Evolutionary conservation across 2,888 invertebrate genomes (phyloP).

Genomic region (Psococerastis gibbosa): DNA sequence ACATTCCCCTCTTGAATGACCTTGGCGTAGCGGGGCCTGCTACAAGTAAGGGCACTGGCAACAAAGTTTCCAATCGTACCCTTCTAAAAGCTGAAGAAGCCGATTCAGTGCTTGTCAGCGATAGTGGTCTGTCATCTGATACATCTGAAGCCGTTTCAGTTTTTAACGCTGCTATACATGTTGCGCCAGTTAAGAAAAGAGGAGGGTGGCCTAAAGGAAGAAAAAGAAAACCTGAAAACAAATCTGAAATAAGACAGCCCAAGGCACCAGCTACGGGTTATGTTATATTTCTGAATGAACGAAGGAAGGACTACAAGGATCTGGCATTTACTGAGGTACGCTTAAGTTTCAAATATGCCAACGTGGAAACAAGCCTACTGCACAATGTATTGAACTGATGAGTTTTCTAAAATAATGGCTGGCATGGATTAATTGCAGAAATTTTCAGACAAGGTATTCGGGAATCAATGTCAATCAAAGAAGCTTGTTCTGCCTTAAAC

Average conservation of each 20-base stretch:
- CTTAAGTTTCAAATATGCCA: no score
- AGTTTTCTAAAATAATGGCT: no score
- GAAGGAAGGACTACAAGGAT: slow-evolving; percentile 33
- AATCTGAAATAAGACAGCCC: slow-evolving; percentile 29
- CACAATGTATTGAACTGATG: no score
- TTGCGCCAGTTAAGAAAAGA: slow-evolving; percentile 25
- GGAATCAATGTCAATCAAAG: no score
- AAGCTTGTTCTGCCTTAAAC: no score
- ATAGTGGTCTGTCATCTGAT: slow-evolving; percentile 1
- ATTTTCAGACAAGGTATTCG: no score
- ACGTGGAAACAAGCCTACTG: no score
- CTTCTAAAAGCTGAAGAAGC: background rate
- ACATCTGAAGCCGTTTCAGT: slow-evolving; percentile 1
- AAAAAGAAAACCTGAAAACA: slow-evolving; percentile 32
- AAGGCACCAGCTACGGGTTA: slow-evolving; percentile 38
- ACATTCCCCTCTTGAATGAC: background rate
- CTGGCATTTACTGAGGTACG: slow-evolving; percentile 32
- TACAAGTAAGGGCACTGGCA: background rate
- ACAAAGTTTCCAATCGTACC: background rate
- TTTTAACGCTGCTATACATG: background rate
- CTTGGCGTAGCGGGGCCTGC: background rate
- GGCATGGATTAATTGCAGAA: no score
- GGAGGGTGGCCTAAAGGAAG: slow-evolving; percentile 42
- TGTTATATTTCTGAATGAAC: slow-evolving; percentile 34
- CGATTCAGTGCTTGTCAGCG: background rate